These are phyloP conservation scores for Lepidostoma basale DNA, from an alignment of 1,140 invertebrate species.

Conservation along the genomic window DNA sequence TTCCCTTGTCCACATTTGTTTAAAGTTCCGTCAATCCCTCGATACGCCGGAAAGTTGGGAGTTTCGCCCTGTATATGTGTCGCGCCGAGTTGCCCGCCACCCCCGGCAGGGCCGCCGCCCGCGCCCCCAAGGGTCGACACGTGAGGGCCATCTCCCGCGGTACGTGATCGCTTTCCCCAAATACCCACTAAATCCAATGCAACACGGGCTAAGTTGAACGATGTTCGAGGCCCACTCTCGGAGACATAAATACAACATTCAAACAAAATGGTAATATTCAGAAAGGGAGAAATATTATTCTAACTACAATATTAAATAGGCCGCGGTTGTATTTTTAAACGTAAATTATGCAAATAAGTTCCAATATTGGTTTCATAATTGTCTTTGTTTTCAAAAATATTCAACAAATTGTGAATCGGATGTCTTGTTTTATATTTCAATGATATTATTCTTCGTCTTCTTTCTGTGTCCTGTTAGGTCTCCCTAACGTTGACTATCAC, in stretches of 20 bases:
- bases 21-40: conserved; percentile 6
- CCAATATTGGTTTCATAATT: too few relatives aligned
- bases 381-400: too few relatives aligned
- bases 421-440: too few relatives aligned
- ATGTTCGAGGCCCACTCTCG: background rate
- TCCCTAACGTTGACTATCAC: too few relatives aligned
- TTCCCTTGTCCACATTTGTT: background rate
- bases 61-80: conserved; percentile 19
- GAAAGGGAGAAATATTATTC: too few relatives aligned
- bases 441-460: too few relatives aligned
- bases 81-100: background rate
- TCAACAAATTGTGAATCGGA: too few relatives aligned
- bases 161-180: conserved; percentile 9
- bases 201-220: background rate
- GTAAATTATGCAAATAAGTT: too few relatives aligned
- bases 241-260: background rate
- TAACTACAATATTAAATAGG: too few relatives aligned
- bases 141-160: conserved; percentile 9
- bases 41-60: conserved; percentile 1
- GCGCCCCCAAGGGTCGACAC: background rate
- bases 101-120: background rate
- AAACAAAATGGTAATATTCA: too few relatives aligned
- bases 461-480: too few relatives aligned
- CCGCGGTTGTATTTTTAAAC: too few relatives aligned
- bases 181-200: conserved; percentile 1